These are phyloP conservation scores for Pitangus sulphuratus DNA, from an alignment of 2,797 vertebrate species.

Conservation along the genomic window DNA sequence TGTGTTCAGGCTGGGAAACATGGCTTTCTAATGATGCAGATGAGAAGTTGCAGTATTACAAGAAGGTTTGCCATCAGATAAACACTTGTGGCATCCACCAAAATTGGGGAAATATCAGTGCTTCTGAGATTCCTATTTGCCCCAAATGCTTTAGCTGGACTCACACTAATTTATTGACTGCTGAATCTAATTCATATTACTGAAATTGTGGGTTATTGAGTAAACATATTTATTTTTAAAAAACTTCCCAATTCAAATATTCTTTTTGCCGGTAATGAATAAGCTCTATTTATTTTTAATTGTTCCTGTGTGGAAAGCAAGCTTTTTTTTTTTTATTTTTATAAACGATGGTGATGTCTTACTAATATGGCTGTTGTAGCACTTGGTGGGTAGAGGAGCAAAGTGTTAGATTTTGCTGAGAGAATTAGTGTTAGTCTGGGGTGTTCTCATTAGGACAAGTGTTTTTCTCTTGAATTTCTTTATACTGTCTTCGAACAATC, in stretches of 20 bases:
- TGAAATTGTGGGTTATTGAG: background rate
- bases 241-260: background rate
- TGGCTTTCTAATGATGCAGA: background rate
- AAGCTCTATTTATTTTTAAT: background rate
- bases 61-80: background rate
- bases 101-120: background rate
- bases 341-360: background rate
- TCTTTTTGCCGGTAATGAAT: background rate
- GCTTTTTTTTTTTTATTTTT: background rate
- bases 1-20: background rate
- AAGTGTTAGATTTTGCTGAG: background rate
- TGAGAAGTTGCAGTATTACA: background rate
- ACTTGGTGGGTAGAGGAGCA: background rate
- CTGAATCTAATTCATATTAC: background rate
- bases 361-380: background rate
- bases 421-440: background rate
- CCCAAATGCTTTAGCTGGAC: background rate
- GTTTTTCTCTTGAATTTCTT: constrained; percentile 21
- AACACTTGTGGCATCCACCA: background rate
- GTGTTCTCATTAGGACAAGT: background rate
- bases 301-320: background rate
- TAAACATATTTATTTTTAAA: background rate
- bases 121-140: constrained; percentile 8
- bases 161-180: background rate
- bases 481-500: constrained; percentile 12